A percentile compares a stretch with the other conserved stretches of the same genome.
Evolutionary conservation across 30 jellyfish, hydroid and myxozoan genomes (phyloP).

Genomic region (Aurelia sp.): DNA sequence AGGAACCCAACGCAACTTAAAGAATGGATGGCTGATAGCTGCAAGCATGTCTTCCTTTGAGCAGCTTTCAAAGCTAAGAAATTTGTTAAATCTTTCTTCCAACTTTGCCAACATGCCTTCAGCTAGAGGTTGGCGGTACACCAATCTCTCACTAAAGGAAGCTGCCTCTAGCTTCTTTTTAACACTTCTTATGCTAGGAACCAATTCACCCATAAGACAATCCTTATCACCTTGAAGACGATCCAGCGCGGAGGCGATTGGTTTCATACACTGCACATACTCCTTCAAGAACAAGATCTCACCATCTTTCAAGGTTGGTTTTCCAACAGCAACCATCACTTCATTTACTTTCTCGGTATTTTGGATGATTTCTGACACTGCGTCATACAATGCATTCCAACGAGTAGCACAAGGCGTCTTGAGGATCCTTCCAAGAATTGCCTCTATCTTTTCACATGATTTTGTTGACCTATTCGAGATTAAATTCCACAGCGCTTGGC

Average conservation of each 20-base stretch:
- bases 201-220: not conserved
- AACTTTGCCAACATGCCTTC: too few relatives aligned
- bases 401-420: not conserved
- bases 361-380: not conserved
- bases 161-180: too few relatives aligned
- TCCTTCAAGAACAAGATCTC: not conserved
- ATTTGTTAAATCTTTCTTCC: too few relatives aligned
- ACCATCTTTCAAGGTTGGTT: not conserved
- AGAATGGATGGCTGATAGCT: too few relatives aligned
- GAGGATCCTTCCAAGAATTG: not conserved
- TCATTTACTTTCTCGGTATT: not conserved
- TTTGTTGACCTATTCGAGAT: not conserved
- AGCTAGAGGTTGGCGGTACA: too few relatives aligned
- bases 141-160: too few relatives aligned
- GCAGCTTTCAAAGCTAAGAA: too few relatives aligned
- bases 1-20: too few relatives aligned
- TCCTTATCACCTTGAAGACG: not conserved
- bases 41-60: too few relatives aligned
- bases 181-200: not conserved
- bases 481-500: not conserved
- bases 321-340: not conserved
- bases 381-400: not conserved
- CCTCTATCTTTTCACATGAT: constrained; percentile 1
- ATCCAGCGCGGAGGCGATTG: not conserved
- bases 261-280: not conserved